Base-by-base conservation (phyloP, 35 echinoderm and acorn worm species). In the Strongylocentrotus purpuratus region DNA sequence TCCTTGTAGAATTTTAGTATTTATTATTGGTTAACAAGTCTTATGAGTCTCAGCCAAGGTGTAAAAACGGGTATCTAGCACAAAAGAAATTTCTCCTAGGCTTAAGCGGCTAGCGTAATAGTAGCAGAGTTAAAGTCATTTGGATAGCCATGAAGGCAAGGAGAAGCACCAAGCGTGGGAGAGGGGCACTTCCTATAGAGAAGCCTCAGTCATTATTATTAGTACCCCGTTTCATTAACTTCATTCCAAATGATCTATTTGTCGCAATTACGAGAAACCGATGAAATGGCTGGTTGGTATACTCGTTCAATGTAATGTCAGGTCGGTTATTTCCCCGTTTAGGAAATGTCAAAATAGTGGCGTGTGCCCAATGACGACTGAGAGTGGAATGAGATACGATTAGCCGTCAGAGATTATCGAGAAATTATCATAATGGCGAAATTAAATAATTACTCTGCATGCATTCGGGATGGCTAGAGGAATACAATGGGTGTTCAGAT, bases 381-480 rank as follows among this genome's bases (percentile, higher is more conserved):
- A 9, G 87, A 45, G 32, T 89, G n/a, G 25, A 89, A 89, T 33
- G 87, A 89, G 45, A 33, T 89, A 89, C 87, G 87, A 89, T 89
- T 45, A 89, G 87, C 33, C 20, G 13, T 89, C 33, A 89, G 45
- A 89, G 33, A 46, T 45, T 89, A 45, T 33, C 14, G 87, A 46
- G 87, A 13, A 45, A 89, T 89, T 89, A 89, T 89, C 87, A 89
- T 89, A 89, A 89, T 89, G 32, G 87, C 87, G 45, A 89, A 89
- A 89, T 89, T 89, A 89, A 89, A 89, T 89, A 46, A 89, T 89
- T 89, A 89, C 87, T 46, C 87, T 20, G 31, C 87, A 89, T n/a
- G 65, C 20, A 78, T 78, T 78, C 65, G 20, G 28, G 65, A 78
- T 78, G 28, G 65, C 65, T 28, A 22, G 65, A 22, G 65, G 65